Percentiles rank a stretch among this genome's conserved stretches.
Conservation (phyloP, 2,797 vertebrate genomes). For the Rhinichthys osculus region DNA sequence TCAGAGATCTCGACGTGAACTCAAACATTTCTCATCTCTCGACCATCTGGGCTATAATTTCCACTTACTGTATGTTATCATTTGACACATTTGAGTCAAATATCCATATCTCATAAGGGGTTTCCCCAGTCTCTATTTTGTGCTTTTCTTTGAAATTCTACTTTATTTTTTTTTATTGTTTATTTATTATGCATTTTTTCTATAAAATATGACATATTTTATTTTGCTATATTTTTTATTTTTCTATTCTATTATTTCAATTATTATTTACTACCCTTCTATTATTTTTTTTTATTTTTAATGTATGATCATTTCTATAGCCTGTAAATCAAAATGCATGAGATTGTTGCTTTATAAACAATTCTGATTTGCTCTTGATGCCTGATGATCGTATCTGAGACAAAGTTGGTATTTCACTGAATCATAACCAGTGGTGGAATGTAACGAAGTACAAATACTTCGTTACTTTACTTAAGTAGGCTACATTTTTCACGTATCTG, state of each 20-base stretch:
- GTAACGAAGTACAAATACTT: too few species aligned
- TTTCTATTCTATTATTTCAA: too few species aligned
- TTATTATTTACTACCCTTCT: too few species aligned
- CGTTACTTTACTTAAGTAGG: too few species aligned
- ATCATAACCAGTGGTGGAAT: too few species aligned
- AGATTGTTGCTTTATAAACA: not conserved
- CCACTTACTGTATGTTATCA: not conserved
- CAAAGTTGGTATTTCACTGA: not conserved
- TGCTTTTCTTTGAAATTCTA: not conserved
- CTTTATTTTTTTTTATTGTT: not conserved
- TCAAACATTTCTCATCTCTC: not conserved
- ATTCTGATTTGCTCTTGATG: not conserved
- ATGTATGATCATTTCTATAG: not conserved
- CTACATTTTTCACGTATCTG: too few species aligned
- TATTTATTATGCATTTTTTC: not conserved
- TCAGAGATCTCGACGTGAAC: not conserved
- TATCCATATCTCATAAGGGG: not conserved
- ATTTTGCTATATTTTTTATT: too few species aligned
- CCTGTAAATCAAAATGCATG: not conserved
- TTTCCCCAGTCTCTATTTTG: not conserved
- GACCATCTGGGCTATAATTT: not conserved
- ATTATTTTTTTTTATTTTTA: not conserved
- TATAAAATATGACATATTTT: not conserved
- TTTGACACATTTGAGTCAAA: not conserved
- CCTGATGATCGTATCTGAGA: not conserved